Conservation (phyloP, 2,888 invertebrate genomes). For the Pammene fasciana region DNA sequence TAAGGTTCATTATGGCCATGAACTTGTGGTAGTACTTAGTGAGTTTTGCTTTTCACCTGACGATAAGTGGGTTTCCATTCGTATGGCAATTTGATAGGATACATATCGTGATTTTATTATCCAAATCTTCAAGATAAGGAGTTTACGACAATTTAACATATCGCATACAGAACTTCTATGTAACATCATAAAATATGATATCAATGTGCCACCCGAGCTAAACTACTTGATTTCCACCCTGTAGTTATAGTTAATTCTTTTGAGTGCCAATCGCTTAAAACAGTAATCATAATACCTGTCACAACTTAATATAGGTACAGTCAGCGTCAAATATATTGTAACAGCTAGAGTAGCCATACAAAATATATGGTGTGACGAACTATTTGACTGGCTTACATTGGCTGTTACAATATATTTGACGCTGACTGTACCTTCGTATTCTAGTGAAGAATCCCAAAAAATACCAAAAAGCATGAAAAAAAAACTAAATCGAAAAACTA, state of each 20-base stretch:
- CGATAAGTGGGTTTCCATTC: constrained; percentile 14
- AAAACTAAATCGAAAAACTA: no score
- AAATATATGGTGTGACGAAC: no score
- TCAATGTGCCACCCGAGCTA: constrained; percentile 21
- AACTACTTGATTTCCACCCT: constrained; percentile 22
- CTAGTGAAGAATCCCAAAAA: neutral
- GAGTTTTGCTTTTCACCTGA: no score
- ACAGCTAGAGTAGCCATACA: no score
- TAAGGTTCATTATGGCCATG: no score
- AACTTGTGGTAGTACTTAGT: no score
- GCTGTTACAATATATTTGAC: no score
- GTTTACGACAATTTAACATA: neutral
- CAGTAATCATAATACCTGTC: neutral
- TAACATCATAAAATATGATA: constrained; percentile 6
- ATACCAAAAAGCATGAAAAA: no score
- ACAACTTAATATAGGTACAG: neutral
- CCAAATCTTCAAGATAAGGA: neutral
- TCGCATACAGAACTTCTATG: neutral
- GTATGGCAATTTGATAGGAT: constrained; percentile 17
- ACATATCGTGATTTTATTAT: neutral
- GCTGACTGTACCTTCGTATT: neutral
- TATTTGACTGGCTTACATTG: no score
- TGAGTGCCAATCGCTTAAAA: neutral
- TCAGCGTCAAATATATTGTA: no score
- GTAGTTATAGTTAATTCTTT: constrained; percentile 24